Evolutionary conservation across 2,113 vertebrate species (phyloP), one percentile per base, ranked within the genome.

Genomic region (Malurus alboscapulatus): DNA sequence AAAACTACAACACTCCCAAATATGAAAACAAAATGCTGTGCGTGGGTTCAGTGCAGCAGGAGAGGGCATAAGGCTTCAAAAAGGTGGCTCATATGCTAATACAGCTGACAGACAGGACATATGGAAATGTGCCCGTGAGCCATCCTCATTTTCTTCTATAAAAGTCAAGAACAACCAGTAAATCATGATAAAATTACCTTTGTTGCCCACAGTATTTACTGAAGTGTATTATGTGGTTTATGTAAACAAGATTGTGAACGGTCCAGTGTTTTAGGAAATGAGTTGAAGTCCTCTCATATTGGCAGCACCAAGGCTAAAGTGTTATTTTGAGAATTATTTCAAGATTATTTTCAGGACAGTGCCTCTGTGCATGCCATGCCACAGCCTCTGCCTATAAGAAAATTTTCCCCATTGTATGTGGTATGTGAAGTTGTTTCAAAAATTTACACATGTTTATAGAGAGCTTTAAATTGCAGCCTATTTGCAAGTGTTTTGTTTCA

Each of bases 331-430:
- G 21, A 72, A 4, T 53, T 76, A 50, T 59, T 89, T 87, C 42
- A 69, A 66, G 57, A 83, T 14, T 38, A 38, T 38, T 38, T 38
- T 38, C 38, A 38, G 38, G 38, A 38, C 38, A 32, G 12, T 44
- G 25, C 15, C 5, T 85, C 15, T 18, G 1, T 45, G 8, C 16
- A 27, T 80, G n/a, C 21, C 1, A 0, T 50, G 18, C 4, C 45
- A 48, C 22, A 32, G 13, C 13, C 24, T 51, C 20, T 83, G 27
- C 42, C 11, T 71, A 0, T 34, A 67, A 73, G 12, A 36, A 17
- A 59, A 55, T 2, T 73, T 94, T 77, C 11, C 25, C 17, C n/a
- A 44, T 3, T 30, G 9, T 27, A 45, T 50, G 21, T 30, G 7
- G 10, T 51, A 40, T 3, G 5, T 55, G 29, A 51, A 50, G 16